Conservation (phyloP, 2,113 vertebrate species). For the Pomatostomus ruficeps region DNA sequence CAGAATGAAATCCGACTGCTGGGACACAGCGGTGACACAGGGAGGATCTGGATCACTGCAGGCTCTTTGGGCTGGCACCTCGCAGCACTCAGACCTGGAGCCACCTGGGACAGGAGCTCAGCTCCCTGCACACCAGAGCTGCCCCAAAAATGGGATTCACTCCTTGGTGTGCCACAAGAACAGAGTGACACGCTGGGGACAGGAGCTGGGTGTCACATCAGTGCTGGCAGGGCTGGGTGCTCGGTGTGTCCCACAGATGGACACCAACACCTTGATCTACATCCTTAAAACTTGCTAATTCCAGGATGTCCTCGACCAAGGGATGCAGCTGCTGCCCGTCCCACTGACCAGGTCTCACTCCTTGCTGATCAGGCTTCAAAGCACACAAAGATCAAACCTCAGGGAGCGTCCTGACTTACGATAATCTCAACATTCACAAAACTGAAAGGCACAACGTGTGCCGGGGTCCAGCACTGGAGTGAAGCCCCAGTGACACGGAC, state of each 20-base stretch:
- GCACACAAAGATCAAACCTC: background rate
- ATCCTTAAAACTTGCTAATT: background rate
- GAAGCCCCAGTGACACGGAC: fast-evolving
- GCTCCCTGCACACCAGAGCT: fast-evolving
- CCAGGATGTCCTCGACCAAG: background rate
- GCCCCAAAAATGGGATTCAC: background rate
- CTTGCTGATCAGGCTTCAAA: background rate
- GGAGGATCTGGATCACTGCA: background rate
- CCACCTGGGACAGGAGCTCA: fast-evolving
- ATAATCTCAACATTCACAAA: background rate
- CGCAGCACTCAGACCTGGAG: background rate
- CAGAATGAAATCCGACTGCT: fast-evolving
- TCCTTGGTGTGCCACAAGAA: background rate
- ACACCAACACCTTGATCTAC: background rate
- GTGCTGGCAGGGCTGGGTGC: background rate
- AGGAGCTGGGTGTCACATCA: background rate
- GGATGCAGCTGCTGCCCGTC: background rate
- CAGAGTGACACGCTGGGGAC: background rate
- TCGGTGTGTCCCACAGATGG: background rate
- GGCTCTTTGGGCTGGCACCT: too few species aligned
- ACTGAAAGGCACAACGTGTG: too few species aligned
- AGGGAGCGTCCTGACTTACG: background rate
- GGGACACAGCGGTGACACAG: fast-evolving
- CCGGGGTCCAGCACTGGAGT: too few species aligned
- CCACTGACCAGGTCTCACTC: background rate